Evolutionary conservation across 2,797 vertebrate species (phyloP).

Genomic region (Peromyscus aztecus): DNA sequence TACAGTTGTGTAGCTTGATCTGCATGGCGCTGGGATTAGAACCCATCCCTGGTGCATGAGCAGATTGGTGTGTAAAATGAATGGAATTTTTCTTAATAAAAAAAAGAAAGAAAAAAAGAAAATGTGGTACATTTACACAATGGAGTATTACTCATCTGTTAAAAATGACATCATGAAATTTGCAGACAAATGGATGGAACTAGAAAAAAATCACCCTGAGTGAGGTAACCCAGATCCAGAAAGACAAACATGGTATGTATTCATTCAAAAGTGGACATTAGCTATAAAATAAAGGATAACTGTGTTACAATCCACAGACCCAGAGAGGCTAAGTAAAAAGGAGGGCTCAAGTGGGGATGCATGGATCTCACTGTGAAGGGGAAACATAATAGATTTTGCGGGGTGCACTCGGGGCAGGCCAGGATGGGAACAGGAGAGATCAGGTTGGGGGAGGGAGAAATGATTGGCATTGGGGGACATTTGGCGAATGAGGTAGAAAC

Average conservation of each 20-base stretch:
- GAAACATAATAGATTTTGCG: background rate
- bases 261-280: background rate
- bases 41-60: too few species aligned
- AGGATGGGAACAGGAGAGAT: too few species aligned
- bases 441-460: too few species aligned
- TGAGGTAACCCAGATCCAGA: background rate
- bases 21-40: too few species aligned
- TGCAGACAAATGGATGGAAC: background rate
- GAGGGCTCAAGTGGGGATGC: background rate
- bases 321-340: background rate
- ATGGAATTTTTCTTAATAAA: too few species aligned
- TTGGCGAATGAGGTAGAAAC: background rate
- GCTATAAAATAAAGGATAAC: background rate
- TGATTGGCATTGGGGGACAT: too few species aligned
- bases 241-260: background rate
- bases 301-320: background rate
- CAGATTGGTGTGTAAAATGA: too few species aligned
- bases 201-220: background rate
- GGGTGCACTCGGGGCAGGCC: background rate
- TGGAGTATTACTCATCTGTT: too few species aligned
- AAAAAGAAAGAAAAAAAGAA: too few species aligned
- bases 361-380: background rate
- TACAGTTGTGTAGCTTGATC: too few species aligned
- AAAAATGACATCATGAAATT: too few species aligned
- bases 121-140: background rate